phyloP scores from a whole-genome alignment of 2,113 vertebrate genomes.

The Pitta sordida region DNA sequence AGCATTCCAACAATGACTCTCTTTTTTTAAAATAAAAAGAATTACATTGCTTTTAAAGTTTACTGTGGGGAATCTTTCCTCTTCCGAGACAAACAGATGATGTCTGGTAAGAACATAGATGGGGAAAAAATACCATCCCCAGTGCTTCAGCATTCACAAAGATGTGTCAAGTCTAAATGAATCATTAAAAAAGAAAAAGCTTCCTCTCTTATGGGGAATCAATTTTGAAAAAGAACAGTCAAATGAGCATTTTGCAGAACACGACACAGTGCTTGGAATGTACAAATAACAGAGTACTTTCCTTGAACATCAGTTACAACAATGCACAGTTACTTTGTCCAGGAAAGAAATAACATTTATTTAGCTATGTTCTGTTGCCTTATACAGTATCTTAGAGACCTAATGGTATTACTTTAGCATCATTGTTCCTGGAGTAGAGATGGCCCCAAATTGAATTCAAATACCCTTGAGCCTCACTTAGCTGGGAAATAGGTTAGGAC shows the following conservation, averaged over 20 bases:
- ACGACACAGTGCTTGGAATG: constrained; percentile 17
- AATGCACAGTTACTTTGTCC: constrained; percentile 12
- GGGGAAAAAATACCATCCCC: constrained; percentile 10
- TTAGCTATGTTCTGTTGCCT: neutral
- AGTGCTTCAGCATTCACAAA: neutral
- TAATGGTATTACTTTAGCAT: constrained; percentile 37
- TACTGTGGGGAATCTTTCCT: constrained; percentile 18
- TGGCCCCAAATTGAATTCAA: constrained; percentile 47
- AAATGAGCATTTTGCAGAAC: constrained; percentile 39
- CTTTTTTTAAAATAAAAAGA: constrained; percentile 12
- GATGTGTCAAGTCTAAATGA: constrained; percentile 42
- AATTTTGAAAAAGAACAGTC: constrained; percentile 35
- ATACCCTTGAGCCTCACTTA: constrained; percentile 53
- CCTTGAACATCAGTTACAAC: constrained; percentile 26
- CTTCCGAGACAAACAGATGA: constrained; percentile 18
- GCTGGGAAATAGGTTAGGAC: constrained; percentile 31
- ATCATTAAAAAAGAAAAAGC: constrained; percentile 12
- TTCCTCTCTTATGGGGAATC: constrained; percentile 26
- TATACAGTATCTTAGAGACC: neutral
- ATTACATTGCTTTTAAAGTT: constrained; percentile 17
- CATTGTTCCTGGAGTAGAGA: neutral
- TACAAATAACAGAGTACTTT: constrained; percentile 7
- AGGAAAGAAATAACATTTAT: constrained; percentile 20
- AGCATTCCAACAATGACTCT: neutral
- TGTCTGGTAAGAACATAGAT: neutral